These are phyloP conservation scores for Mobula birostris DNA, from an alignment of 2,113 vertebrate species.

Conservation along the genomic window DNA sequence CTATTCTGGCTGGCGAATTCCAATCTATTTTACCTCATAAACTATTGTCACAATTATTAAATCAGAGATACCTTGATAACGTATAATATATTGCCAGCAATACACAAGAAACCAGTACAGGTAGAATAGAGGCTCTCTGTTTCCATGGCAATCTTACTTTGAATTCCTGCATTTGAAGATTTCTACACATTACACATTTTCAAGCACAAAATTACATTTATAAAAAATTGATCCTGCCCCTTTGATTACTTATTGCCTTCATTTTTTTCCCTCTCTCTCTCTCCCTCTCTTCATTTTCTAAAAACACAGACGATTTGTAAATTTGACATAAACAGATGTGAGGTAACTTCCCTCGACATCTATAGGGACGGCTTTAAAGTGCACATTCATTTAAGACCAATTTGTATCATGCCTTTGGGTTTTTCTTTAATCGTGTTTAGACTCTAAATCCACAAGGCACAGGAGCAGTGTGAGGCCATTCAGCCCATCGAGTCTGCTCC, in stretches of 20 bases:
- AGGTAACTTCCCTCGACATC: not conserved
- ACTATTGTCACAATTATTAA: not conserved
- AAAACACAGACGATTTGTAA: not conserved
- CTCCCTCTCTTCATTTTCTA: not conserved
- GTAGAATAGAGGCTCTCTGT: not conserved
- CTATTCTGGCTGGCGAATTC: not conserved
- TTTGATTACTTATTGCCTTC: slow-evolving; percentile 6
- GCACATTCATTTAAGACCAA: not conserved
- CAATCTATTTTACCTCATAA: not conserved
- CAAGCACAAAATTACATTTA: slow-evolving; percentile 12
- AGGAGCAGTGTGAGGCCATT: too few relatives aligned
- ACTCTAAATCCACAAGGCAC: too few relatives aligned
- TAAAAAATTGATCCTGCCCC: not conserved
- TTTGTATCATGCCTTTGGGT: not conserved
- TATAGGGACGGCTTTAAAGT: not conserved
- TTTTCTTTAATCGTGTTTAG: too few relatives aligned
- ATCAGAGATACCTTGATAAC: not conserved
- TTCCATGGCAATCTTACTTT: slow-evolving; percentile 23
- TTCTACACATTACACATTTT: not conserved
- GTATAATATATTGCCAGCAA: not conserved
- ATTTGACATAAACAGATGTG: not conserved
- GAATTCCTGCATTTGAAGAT: not conserved
- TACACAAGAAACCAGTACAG: not conserved
- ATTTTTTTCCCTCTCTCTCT: not conserved
- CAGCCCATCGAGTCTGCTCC: too few relatives aligned